Percentiles rank a stretch among this genome's conserved stretches.
phyloP scores from a whole-genome alignment of 2,888 invertebrate genomes.

The Erynnis tages region DNA sequence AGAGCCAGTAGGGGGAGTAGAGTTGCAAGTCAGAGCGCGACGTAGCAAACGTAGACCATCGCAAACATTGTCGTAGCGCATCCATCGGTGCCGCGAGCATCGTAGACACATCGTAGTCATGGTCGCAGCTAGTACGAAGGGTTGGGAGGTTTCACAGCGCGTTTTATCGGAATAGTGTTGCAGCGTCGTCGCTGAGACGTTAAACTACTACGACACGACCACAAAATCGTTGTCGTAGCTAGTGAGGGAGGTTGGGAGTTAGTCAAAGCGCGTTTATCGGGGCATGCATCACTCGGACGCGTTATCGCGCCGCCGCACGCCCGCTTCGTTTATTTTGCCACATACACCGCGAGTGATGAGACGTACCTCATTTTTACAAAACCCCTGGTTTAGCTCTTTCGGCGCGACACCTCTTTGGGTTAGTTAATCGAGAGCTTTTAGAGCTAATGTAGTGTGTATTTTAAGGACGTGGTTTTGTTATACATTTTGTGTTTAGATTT shows the following conservation, averaged over 20 bases:
- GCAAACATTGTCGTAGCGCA: too few species aligned
- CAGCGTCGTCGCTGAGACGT: too few species aligned
- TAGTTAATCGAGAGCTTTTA: slow-evolving; percentile 11
- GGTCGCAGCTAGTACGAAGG: background rate
- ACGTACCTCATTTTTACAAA: slow-evolving; percentile 23
- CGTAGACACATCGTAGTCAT: too few species aligned
- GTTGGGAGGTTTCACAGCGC: slow-evolving; percentile 34
- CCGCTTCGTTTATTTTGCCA: slow-evolving; percentile 31
- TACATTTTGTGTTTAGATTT: too few species aligned
- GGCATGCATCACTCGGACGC: slow-evolving; percentile 38
- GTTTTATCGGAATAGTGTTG: too few species aligned
- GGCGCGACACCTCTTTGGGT: background rate
- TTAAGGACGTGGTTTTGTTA: too few species aligned
- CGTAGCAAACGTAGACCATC: too few species aligned
- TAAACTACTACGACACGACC: too few species aligned
- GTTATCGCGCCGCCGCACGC: slow-evolving; percentile 41
- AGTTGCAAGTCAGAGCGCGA: too few species aligned
- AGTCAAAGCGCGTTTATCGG: slow-evolving; percentile 37
- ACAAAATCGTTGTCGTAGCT: background rate
- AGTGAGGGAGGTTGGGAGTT: slow-evolving; percentile 23
- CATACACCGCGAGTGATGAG: slow-evolving; percentile 29
- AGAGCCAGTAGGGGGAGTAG: too few species aligned
- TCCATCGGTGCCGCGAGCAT: too few species aligned
- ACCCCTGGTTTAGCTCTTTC: background rate
- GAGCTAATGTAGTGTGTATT: background rate